Evolutionary conservation across 2,797 vertebrate genomes (phyloP), one percentile per base, ranked within the genome.

Genomic region (Intellagama lesueurii): DNA sequence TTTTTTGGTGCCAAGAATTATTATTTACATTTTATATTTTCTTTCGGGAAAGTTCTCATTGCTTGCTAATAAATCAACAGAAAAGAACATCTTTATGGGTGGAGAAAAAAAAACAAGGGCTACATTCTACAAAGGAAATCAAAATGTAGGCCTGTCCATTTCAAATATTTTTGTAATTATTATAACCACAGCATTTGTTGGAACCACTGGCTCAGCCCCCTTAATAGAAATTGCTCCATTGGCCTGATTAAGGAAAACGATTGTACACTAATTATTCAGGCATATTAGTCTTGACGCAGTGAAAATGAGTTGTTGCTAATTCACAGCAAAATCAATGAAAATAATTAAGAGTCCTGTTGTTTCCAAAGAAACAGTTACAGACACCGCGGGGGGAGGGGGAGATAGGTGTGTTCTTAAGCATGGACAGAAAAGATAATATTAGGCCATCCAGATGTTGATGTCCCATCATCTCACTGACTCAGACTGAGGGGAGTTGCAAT

Each of bases 151-250:
- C 6, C 24, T 81, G 22, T 24, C 24, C 68, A 19, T 14, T 76
- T n/a, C 22, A 83, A 88, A 82, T 81, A 44, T 75, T 83, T 66
- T 35, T 80, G 52, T 52, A 40, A 70, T 70, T 49, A 82, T 76
- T 66, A 87, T 83, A 2, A 76, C 6, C 49, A 40, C 30, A 32
- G 6, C 32, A 75, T 8, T 75, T 64, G 24, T 40, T 75, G 72
- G 49, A 73, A 83, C n/a, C 75, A 88, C 66, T 76, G 70, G 47
- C 44, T 82, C 60, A 60, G 72, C 26, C 32, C 28, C 22, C 17
- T 72, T 72, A 73, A 81, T 24, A 79, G 60, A 68, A 64, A 52
- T 68, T 28, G 32, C 26, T 72, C 32, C 16, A 40, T 30, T 60
- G n/a, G 49, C 35, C 28, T 60, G 49, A 81, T 80, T 35, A 87